Base-by-base conservation (phyloP, 2,888 invertebrate genomes). In the Herminia tarsipennalis region DNA sequence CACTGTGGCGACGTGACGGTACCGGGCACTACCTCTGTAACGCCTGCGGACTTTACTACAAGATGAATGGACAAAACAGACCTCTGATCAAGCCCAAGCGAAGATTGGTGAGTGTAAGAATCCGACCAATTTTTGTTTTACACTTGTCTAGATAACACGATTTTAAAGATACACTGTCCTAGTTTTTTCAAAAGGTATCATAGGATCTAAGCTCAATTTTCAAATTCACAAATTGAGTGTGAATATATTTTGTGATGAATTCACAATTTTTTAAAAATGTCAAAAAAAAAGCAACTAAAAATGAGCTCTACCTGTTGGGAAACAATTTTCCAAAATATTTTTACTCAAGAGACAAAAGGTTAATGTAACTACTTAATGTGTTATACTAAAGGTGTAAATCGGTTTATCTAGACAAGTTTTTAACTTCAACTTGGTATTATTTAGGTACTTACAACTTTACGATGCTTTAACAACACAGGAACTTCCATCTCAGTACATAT, bases 31-130 rank as follows among this genome's bases (percentile, higher is more conserved):
- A 99, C 93, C 94, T 96, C 76, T 99, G 99, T 94, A 99, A 99
- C 93, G 99, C 99, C 69, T 99, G 99, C 92, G 99, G 99, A 73
- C 95, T 99, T 72, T 99, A 99, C 93, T 98, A 99, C 94, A 99
- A 99, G 94, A 99, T 99, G 98, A 99, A 99, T 92, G 99, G 99
- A 76, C 98, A 98, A 89, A 99, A 98, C 92, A 93, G 99, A 88
- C 99, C 99, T 49, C 95, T 99, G 81, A 98, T 99, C 93, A 99
- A 99, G 94, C 99, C 99, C 82, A 99, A 99, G 93, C 96, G 99
- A 95, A 96, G 99, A 95, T 96, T 99, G 96, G 99, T 99, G 94
- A 98, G 98, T 96, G 90, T 92, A 92, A 88, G 91, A 91, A 90
- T 91, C 90, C 90, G 90, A 91, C 90, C 91, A 91, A 91, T 91